phyloP scores from a whole-genome alignment of 2,113 vertebrate genomes.

The Hydrolagus affinis region DNA sequence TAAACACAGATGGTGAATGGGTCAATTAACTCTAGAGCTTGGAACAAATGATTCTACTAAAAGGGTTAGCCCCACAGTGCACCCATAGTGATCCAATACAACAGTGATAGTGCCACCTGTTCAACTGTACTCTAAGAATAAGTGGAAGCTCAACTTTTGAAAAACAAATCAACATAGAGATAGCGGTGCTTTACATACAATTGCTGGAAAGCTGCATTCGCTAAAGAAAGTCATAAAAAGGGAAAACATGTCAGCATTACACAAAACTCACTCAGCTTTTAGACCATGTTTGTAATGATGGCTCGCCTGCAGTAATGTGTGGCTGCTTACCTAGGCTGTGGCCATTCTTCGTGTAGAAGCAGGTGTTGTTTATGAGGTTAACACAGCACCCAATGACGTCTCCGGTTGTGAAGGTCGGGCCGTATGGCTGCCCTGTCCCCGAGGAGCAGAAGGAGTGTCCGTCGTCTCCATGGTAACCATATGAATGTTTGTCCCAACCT shows the following conservation, averaged over 20 bases:
- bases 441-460: constrained; percentile 97
- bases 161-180: not conserved
- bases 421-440: constrained; percentile 90
- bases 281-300: not conserved
- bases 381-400: constrained; percentile 97
- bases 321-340: constrained; percentile 80
- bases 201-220: not conserved
- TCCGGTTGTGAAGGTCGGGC: constrained; percentile 92
- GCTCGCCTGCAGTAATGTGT: not conserved
- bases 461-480: constrained; percentile 94
- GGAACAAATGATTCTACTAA: not conserved
- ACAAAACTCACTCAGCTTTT: not conserved
- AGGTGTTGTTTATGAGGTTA: constrained; percentile 95
- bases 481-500: constrained; percentile 98
- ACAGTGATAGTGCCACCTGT: not conserved
- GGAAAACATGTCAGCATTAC: not conserved
- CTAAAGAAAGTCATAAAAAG: not conserved
- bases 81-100: not conserved
- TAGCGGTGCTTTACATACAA: not conserved
- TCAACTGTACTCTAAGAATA: not conserved
- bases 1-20: not conserved
- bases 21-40: not conserved
- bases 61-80: not conserved
- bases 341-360: constrained; percentile 95
- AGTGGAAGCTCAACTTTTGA: no score